Evolutionary conservation across 2,113 vertebrate genomes (phyloP), one percentile per base, ranked within the genome.

Genomic region (Odocoileus virginianus): DNA sequence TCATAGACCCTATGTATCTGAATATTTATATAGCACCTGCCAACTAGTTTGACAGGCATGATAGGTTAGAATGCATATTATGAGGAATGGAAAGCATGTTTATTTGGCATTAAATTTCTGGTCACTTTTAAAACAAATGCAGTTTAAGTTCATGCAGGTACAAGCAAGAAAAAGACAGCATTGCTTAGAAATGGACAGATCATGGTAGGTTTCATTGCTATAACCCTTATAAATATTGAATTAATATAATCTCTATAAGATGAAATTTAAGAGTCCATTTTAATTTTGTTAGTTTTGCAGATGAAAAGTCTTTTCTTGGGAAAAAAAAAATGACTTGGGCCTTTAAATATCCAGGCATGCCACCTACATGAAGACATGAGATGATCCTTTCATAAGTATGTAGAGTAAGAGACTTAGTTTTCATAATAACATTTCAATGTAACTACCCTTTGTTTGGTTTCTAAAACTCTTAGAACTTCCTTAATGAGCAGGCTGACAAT

Each of bases 1-100:
- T 98, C 96, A 98, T 97, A 96, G 52, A 61, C 25, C 89, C 60
- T 84, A 43, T 91, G 82, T 89, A 64, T 92, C 64, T 98, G 93
- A 97, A 97, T 98, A 97, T 97, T 97, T 97, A 96, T 96, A 87
- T 83, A 94, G 52, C 78, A 97, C 86, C 93, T 98, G 98, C 96
- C 97, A 98, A 89, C 61, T 93, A 95, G 78, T 98, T 93, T 97
- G 97, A 97, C 94, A 98, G 57, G 82, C 78, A 84, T 60, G 82
- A 61, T 79, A 95, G 78, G 91, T 96, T 79, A 93, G 71, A 85
- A 93, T 87, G 17, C 58, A 93, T 91, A 90, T 92, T 95, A 89
- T 52, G 74, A 91, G 67, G 54, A 8, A 9, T 6, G 54, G 76
- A 28, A 33, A 27, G 43, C 25, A 57, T 87, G 17, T 93, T 93